These are phyloP conservation scores for Pteronotus mesoamericanus DNA, from an alignment of 2,797 vertebrate genomes.

Conservation along the genomic window DNA sequence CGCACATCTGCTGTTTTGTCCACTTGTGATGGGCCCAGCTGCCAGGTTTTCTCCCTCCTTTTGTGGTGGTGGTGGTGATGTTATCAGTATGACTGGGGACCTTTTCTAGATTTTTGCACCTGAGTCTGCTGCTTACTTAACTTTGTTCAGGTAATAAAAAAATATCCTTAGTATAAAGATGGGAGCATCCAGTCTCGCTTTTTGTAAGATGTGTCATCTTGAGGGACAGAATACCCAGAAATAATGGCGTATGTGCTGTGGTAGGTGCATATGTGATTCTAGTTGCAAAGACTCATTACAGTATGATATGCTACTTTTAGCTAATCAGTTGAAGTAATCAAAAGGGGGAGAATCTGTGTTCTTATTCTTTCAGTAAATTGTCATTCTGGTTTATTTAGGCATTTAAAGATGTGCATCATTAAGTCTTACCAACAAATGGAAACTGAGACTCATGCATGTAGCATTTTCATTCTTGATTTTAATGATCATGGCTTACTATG, in stretches of 20 bases:
- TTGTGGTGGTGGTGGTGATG: not conserved
- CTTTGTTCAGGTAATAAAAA: conserved; percentile 45
- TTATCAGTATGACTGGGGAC: conserved; percentile 6
- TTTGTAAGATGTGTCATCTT: not conserved
- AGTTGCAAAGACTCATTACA: conserved; percentile 6
- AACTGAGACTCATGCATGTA: not conserved
- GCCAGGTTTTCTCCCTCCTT: conserved; percentile 45
- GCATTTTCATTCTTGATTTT: conserved; percentile 47
- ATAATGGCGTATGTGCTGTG: not conserved
- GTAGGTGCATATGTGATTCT: not conserved
- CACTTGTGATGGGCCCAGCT: conserved; percentile 53
- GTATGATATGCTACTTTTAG: not conserved
- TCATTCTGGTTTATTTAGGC: conserved; percentile 28
- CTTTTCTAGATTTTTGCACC: conserved; percentile 36
- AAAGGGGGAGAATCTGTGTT: conserved; percentile 39
- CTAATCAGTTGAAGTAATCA: conserved; percentile 7
- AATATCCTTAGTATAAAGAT: conserved; percentile 39
- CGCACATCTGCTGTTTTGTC: conserved; percentile 34
- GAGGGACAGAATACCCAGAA: conserved; percentile 31
- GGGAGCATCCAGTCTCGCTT: conserved; percentile 15
- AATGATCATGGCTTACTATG: not conserved
- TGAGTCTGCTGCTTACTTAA: conserved; percentile 2
- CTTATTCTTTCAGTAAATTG: conserved; percentile 33
- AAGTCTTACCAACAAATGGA: conserved; percentile 37
- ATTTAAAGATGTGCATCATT: conserved; percentile 32